These are phyloP conservation scores for Actenoides hombroni DNA, from an alignment of 2,113 vertebrate species.

Conservation along the genomic window DNA sequence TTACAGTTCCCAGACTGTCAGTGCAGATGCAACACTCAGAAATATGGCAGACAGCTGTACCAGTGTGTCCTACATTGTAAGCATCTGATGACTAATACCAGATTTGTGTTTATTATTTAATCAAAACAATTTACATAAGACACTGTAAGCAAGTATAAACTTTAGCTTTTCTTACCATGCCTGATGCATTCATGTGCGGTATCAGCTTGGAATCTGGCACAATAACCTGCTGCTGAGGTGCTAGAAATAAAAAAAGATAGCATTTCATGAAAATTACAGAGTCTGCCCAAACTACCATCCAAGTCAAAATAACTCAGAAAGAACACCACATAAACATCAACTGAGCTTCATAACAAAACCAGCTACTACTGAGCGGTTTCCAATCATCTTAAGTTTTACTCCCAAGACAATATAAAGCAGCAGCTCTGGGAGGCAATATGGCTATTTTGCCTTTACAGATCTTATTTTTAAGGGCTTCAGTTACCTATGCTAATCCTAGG, in stretches of 20 bases:
- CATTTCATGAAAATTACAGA: not conserved
- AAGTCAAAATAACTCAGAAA: not conserved
- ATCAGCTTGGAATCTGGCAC: slow-evolving; percentile 93
- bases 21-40: not conserved
- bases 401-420: not conserved
- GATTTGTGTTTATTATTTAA: not conserved
- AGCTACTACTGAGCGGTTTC: not conserved
- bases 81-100: not conserved
- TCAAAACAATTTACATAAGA: not conserved
- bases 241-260: slow-evolving; percentile 60
- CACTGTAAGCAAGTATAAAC: not conserved
- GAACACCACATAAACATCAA: not conserved
- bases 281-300: not conserved
- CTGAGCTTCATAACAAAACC: not conserved
- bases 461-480: not conserved
- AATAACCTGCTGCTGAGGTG: slow-evolving; percentile 93
- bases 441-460: not conserved
- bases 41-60: not conserved
- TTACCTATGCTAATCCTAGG: not conserved
- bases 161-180: slow-evolving; percentile 84
- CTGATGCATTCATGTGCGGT: slow-evolving; percentile 92
- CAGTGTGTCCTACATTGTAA: not conserved
- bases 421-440: not conserved
- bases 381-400: not conserved
- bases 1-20: not conserved